Evolutionary conservation across 2,113 vertebrate species (phyloP), one percentile per base, ranked within the genome.

Genomic region (Haemorhous mexicanus): DNA sequence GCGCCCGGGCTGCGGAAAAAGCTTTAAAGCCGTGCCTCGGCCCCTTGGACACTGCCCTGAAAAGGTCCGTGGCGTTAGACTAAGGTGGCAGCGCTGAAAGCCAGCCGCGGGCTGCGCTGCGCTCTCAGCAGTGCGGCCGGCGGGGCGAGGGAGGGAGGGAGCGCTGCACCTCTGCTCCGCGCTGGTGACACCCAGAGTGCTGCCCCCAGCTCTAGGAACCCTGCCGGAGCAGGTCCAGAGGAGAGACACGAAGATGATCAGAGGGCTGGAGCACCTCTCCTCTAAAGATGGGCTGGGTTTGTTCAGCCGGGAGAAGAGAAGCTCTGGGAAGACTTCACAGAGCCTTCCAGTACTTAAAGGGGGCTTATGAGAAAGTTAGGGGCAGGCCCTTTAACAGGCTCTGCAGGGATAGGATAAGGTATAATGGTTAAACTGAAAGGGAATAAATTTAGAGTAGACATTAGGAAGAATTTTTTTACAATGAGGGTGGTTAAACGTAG

Each of bases 31-130:
- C 28, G 15, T 4, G 41, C 28, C 72, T 55, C 5, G 66, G 14
- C 16, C 18, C 22, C 67, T 41, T 10, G 20, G 16, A 2, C 23
- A 3, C 50, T 2, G 55, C 32, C 61, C 46, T 30, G 69, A 7
- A 58, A 37, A 9, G 13, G 32, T 1, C 35, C 2, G 37, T 2
- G 70, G 8, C 15, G 0, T 2, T 16, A 37, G 32, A 0, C 3
- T 56, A 2, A 1, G 1, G 4, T 13, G 50, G 16, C 62, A 2
- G 39, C 1, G 59, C 61, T 17, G 68, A 20, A 23, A 46, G 44
- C 17, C 56, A 24, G 7, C 12, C 2, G 30, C 26, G 35, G 12
- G 26, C 35, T 32, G 67, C 26, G 15, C 33, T 28, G 52, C 52
- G 7, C 21, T 33, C 20, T 7, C 5, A 14, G 49, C n/a, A 8